phyloP scores from a whole-genome alignment of 2,888 invertebrate species.

The Colletes collaris region DNA sequence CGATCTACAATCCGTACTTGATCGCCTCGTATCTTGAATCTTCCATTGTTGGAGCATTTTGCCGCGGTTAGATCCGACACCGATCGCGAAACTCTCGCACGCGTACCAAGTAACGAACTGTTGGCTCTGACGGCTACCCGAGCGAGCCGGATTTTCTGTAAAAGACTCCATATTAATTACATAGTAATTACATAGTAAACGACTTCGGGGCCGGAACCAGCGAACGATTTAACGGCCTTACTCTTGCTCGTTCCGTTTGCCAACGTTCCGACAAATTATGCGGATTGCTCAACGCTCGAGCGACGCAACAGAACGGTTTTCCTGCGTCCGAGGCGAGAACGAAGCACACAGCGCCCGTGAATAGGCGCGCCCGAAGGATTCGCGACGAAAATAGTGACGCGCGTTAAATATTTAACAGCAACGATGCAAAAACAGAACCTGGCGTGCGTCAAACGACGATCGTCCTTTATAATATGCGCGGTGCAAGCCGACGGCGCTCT shows the following conservation, averaged over 20 bases:
- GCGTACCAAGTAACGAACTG: too few species aligned
- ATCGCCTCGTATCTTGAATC: constrained; percentile 27
- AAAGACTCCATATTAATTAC: too few species aligned
- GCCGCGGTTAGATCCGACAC: too few species aligned
- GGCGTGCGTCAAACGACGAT: constrained; percentile 36
- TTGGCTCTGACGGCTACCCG: too few species aligned
- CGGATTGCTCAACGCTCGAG: constrained; percentile 48
- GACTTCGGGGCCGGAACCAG: too few species aligned
- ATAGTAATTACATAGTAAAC: too few species aligned
- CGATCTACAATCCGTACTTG: constrained; percentile 15
- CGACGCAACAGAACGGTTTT: constrained; percentile 39
- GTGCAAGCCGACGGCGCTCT: neutral
- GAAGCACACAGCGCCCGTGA: constrained; percentile 9
- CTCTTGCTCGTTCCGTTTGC: constrained; percentile 40
- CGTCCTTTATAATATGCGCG: constrained; percentile 24
- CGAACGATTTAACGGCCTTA: neutral
- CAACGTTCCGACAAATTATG: constrained; percentile 38
- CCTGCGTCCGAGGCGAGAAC: constrained; percentile 16
- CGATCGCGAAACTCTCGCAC: too few species aligned
- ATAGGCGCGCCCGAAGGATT: constrained; percentile 26
- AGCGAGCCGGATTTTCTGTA: too few species aligned
- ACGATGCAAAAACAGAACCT: constrained; percentile 34
- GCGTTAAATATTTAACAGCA: constrained; percentile 58
- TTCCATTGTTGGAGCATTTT: constrained; percentile 19
- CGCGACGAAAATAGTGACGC: constrained; percentile 46